Percentiles rank a stretch among this genome's conserved stretches.
Conservation (phyloP, 2,113 vertebrate genomes). For the Oreochromis tanganicae region DNA sequence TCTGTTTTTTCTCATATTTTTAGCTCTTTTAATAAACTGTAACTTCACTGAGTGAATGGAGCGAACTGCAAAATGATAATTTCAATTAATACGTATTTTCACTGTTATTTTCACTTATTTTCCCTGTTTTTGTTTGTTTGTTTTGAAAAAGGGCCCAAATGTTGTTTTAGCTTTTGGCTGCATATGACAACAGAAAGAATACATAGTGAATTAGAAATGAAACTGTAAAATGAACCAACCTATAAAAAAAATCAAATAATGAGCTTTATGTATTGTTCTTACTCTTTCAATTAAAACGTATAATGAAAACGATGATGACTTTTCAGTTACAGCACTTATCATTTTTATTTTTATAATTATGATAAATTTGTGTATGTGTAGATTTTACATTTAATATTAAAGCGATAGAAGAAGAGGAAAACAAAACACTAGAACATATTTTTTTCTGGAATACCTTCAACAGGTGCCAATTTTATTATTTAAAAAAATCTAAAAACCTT, state of each 20-base stretch:
- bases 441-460: not conserved
- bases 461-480: not conserved
- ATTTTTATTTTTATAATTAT: not conserved
- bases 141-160: not conserved
- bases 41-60: not conserved
- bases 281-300: not conserved
- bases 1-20: accelerated
- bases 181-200: not conserved
- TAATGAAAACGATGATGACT: not conserved
- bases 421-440: not conserved
- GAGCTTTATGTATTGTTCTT: not conserved
- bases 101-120: not conserved
- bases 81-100: not conserved
- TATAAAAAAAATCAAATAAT: not conserved
- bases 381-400: not conserved
- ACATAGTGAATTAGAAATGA: not conserved
- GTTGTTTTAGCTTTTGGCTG: not conserved
- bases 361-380: not conserved
- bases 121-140: not conserved
- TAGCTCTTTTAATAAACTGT: not conserved
- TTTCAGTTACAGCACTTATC: not conserved
- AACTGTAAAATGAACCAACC: not conserved
- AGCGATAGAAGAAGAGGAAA: not conserved
- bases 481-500: not conserved
- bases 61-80: not conserved